A percentile compares a stretch with the other conserved stretches of the same genome.
These are phyloP conservation scores for Apoderus coryli DNA, from an alignment of 2,888 invertebrate species.

Conservation along the genomic window DNA sequence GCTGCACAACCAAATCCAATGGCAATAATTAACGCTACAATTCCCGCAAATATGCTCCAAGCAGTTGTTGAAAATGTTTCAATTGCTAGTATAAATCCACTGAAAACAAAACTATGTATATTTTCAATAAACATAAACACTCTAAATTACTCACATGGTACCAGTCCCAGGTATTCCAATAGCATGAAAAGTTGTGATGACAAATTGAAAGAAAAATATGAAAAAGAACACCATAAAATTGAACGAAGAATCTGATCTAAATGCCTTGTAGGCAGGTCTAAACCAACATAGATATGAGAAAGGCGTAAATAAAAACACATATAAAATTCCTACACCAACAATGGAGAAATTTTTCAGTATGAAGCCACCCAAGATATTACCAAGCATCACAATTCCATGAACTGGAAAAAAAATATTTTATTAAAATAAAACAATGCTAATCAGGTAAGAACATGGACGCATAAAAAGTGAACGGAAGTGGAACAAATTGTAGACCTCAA, in stretches of 20 bases:
- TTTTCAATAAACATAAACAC: background rate
- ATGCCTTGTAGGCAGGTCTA: slow-evolving; percentile 97
- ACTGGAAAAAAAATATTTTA: slow-evolving; percentile 57
- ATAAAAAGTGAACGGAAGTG: too few relatives aligned
- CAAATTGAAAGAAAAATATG: slow-evolving; percentile 91
- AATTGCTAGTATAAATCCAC: slow-evolving; percentile 71
- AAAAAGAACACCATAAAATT: slow-evolving; percentile 99
- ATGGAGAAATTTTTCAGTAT: slow-evolving; percentile 58
- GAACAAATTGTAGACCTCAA: too few relatives aligned
- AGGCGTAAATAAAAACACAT: slow-evolving; percentile 81
- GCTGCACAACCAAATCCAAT: slow-evolving; percentile 64
- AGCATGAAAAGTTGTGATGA: slow-evolving; percentile 76
- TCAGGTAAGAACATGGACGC: too few relatives aligned
- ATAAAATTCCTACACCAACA: slow-evolving; percentile 81
- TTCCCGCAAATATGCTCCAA: slow-evolving; percentile 52
- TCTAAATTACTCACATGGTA: slow-evolving; percentile 59
- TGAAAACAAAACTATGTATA: slow-evolving; percentile 27
- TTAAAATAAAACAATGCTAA: too few relatives aligned
- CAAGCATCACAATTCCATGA: slow-evolving; percentile 70
- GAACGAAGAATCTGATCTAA: slow-evolving; percentile 96
- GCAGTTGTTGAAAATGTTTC: slow-evolving; percentile 39
- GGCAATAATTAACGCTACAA: slow-evolving; percentile 65
- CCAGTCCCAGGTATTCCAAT: slow-evolving; percentile 76
- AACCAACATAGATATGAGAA: slow-evolving; percentile 99
- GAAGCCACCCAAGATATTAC: slow-evolving; percentile 78